Conservation (phyloP, 2,113 vertebrate species). For the Cyprinodon tularosa region DNA sequence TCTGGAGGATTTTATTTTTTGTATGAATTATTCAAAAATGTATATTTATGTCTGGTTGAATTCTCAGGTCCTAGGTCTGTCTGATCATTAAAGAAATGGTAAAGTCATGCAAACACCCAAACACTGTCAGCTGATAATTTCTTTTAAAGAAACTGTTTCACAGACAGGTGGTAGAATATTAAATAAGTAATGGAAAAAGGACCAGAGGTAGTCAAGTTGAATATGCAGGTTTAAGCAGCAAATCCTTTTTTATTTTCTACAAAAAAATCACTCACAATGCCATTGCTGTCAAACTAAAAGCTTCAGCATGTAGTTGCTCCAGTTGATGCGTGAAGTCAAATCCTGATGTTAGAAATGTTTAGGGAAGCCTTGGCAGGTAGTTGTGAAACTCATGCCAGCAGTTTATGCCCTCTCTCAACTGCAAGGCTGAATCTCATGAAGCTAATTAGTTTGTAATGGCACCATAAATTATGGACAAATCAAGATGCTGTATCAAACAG, state of each 20-base stretch:
- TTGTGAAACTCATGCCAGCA: slow-evolving; percentile 38
- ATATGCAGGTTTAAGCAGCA: neutral
- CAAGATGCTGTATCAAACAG: slow-evolving; percentile 84
- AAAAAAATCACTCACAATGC: neutral
- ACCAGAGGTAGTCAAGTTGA: neutral
- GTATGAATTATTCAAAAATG: no score
- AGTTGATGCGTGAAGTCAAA: neutral
- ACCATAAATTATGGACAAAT: slow-evolving; percentile 94
- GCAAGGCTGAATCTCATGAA: slow-evolving; percentile 85
- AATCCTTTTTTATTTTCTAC: neutral
- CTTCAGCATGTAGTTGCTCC: neutral
- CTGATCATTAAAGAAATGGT: no score
- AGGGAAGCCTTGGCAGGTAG: slow-evolving; percentile 16
- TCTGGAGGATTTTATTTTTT: no score
- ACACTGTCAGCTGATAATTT: no score
- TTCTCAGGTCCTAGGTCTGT: no score
- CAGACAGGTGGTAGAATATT: no score
- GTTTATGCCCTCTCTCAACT: slow-evolving; percentile 67
- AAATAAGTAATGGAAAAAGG: neutral
- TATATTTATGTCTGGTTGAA: no score
- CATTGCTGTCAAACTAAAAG: neutral
- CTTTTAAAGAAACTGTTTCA: no score
- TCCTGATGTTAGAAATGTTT: neutral
- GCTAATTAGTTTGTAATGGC: slow-evolving; percentile 93
- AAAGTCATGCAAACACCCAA: no score